Evolutionary conservation across 2,888 invertebrate species (phyloP).

Genomic region (Poecilobothrus nobilitatus): DNA sequence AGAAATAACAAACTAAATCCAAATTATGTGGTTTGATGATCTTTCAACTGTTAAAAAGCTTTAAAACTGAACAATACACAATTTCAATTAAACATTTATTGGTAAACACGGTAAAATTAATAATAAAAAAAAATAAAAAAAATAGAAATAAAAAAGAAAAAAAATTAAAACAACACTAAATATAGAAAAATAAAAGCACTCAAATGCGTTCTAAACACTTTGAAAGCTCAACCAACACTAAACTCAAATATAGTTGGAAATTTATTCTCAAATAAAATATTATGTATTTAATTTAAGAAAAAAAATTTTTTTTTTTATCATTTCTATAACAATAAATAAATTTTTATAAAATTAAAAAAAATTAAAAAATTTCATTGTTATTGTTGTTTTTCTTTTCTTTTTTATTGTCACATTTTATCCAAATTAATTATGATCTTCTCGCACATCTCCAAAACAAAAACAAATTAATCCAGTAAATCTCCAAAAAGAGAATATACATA

Average conservation of each 20-base stretch:
- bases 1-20: too few relatives aligned
- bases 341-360: background rate
- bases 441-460: background rate
- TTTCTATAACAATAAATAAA: background rate
- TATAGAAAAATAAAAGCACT: too few relatives aligned
- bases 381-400: background rate
- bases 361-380: background rate
- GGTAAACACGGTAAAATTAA: too few relatives aligned
- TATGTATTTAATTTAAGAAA: background rate
- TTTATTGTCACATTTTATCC: background rate
- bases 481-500: too few relatives aligned
- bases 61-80: too few relatives aligned
- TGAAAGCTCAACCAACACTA: background rate
- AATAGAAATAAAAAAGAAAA: background rate
- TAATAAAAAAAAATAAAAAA: background rate
- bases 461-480: too few relatives aligned
- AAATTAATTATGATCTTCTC: background rate
- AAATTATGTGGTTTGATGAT: too few relatives aligned
- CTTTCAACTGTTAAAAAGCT: too few relatives aligned
- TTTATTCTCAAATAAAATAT: background rate
- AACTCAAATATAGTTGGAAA: background rate
- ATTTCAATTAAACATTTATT: too few relatives aligned
- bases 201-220: background rate
- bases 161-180: background rate
- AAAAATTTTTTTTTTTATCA: too few relatives aligned